Percentiles rank a stretch among this genome's conserved stretches.
These are phyloP conservation scores for Budorcas taxicolor DNA, from an alignment of 2,113 vertebrate species.

Conservation along the genomic window DNA sequence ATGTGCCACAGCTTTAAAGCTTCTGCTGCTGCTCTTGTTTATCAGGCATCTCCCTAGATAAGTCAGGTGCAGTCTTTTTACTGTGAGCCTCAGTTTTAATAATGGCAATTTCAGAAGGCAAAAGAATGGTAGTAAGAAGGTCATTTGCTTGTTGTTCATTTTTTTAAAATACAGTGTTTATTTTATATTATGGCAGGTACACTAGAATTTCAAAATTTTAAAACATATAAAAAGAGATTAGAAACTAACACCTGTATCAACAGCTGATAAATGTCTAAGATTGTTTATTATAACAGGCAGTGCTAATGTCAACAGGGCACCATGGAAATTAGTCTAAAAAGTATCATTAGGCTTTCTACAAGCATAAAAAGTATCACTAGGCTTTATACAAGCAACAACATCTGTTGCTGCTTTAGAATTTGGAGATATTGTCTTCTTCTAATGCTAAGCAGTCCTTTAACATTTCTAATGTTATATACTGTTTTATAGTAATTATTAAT, in stretches of 20 bases:
- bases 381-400: conserved; percentile 91
- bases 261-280: conserved; percentile 88
- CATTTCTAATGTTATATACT: conserved; percentile 82
- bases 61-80: not conserved
- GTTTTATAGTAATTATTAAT: conserved; percentile 75
- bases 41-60: not conserved
- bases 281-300: conserved; percentile 86
- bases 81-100: not conserved
- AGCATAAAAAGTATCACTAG: conserved; percentile 89
- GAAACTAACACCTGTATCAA: conserved; percentile 86
- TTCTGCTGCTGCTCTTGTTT: not conserved
- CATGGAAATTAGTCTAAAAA: conserved; percentile 87
- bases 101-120: not conserved
- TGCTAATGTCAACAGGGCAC: conserved; percentile 84
- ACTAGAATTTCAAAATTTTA: not conserved
- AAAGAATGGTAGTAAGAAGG: not conserved
- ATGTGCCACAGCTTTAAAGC: not conserved
- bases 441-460: conserved; percentile 73
- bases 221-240: not conserved
- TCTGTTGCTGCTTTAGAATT: conserved; percentile 83
- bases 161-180: not conserved
- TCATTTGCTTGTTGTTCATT: not conserved
- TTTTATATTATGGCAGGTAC: not conserved
- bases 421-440: conserved; percentile 70
- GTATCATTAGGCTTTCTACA: conserved; percentile 91